Evolutionary conservation across 2,113 vertebrate genomes (phyloP).

Genomic region (Anthoscopus minutus): DNA sequence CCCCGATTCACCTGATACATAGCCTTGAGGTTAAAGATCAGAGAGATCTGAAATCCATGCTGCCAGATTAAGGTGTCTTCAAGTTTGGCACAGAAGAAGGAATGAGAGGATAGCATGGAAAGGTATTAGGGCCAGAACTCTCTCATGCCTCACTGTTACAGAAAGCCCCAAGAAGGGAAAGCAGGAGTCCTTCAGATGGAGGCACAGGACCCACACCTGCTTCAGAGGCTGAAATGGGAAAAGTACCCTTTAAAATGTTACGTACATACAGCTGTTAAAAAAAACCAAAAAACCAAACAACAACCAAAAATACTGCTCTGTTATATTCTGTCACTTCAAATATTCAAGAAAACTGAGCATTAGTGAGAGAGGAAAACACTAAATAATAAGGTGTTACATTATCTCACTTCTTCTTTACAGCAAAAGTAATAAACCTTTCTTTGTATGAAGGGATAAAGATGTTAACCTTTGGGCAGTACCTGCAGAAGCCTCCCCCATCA

Average conservation of each 20-base stretch:
- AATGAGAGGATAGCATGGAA: neutral
- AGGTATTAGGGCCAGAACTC: neutral
- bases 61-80: neutral
- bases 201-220: neutral
- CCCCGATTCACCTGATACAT: accelerated
- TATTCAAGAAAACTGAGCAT: neutral
- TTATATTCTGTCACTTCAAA: neutral
- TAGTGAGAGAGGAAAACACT: neutral
- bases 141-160: accelerated
- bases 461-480: neutral
- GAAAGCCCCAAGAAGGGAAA: neutral
- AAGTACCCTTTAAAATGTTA: neutral
- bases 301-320: neutral
- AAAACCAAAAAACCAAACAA: neutral
- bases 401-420: neutral
- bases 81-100: neutral
- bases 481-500: neutral
- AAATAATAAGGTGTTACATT: neutral
- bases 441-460: neutral
- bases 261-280: neutral
- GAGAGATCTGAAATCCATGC: neutral
- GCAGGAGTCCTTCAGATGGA: neutral
- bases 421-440: neutral
- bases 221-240: neutral
- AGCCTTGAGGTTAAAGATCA: neutral